Evolutionary conservation across 2,797 vertebrate species (phyloP).

Genomic region (Tamandua tetradactyla): DNA sequence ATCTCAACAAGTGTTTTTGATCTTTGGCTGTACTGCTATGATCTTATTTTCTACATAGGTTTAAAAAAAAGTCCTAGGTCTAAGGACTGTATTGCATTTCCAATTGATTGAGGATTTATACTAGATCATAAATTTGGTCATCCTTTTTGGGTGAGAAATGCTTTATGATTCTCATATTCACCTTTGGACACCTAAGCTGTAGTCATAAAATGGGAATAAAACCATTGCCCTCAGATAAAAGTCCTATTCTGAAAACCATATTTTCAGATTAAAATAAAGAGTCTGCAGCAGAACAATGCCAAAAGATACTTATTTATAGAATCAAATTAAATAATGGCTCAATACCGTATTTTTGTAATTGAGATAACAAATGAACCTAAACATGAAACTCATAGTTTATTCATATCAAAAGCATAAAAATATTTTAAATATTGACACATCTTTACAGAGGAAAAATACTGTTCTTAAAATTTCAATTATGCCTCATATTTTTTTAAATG

Average conservation of each 20-base stretch:
- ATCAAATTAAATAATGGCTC: background rate
- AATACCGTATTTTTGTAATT: background rate
- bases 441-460: background rate
- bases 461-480: background rate
- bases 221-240: background rate
- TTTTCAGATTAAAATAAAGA: constrained; percentile 58
- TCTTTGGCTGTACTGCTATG: background rate
- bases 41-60: background rate
- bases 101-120: constrained; percentile 59
- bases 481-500: background rate
- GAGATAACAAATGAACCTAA: background rate
- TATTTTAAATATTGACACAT: background rate
- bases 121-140: constrained; percentile 55
- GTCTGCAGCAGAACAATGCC: background rate
- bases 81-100: constrained; percentile 44
- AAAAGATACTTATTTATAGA: background rate
- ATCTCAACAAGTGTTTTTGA: background rate
- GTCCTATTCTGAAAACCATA: constrained; percentile 29
- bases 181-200: constrained; percentile 14
- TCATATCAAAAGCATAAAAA: background rate
- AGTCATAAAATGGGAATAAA: constrained; percentile 61
- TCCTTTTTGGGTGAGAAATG: constrained; percentile 46
- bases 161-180: constrained; percentile 66
- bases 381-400: background rate
- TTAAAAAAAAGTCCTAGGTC: background rate